Conservation (phyloP, 2,113 vertebrate genomes). For the Lampris incognitus region DNA sequence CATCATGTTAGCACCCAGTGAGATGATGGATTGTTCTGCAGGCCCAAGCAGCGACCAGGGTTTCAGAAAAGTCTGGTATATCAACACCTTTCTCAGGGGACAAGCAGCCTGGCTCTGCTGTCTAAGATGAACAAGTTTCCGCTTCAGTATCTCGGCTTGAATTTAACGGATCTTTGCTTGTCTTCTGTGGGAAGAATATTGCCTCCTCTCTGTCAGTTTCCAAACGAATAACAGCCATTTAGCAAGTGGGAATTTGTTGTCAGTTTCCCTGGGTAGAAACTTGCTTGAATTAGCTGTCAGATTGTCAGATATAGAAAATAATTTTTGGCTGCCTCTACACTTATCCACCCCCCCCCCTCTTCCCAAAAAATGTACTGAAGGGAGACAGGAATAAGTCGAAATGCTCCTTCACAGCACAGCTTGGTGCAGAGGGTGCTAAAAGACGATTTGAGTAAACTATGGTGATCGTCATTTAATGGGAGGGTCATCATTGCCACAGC, state of each 20-base stretch:
- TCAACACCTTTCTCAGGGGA: not conserved
- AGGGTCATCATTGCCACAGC: no score
- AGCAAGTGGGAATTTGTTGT: constrained; percentile 51
- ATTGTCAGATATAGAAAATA: constrained; percentile 44
- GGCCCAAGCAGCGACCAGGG: constrained; percentile 27
- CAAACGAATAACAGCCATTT: constrained; percentile 49
- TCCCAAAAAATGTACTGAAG: constrained; percentile 36
- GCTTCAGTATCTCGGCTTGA: not conserved
- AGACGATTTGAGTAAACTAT: constrained; percentile 40
- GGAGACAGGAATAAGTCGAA: constrained; percentile 57
- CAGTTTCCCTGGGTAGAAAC: constrained; percentile 44
- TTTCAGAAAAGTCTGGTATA: not conserved
- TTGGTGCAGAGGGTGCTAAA: constrained; percentile 34
- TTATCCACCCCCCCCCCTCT: not conserved
- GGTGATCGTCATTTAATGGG: not conserved
- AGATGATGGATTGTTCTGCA: constrained; percentile 48
- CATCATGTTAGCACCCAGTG: constrained; percentile 26
- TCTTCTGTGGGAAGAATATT: constrained; percentile 1
- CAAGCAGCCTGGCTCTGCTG: not conserved
- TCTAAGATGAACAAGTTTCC: not conserved
- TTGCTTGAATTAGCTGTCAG: constrained; percentile 42
- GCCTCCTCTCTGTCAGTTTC: constrained; percentile 27
- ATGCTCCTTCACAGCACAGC: constrained; percentile 48
- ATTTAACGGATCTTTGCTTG: not conserved
- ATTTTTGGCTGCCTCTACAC: constrained; percentile 49